Evolutionary conservation across 2,113 vertebrate genomes (phyloP).

Genomic region (Carollia perspicillata): DNA sequence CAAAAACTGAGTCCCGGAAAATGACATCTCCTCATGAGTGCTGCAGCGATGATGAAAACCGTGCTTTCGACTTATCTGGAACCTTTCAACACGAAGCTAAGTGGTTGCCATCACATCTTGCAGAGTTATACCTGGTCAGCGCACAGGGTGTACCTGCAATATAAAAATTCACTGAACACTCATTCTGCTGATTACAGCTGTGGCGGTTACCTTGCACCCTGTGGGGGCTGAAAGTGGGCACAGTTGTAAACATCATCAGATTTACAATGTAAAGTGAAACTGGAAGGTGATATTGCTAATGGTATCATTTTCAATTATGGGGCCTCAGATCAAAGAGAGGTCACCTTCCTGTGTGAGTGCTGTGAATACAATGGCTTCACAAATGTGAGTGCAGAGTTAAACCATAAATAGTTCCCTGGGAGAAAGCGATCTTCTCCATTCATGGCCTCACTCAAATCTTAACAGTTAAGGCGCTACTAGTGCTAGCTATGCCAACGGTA

Average conservation of each 20-base stretch:
- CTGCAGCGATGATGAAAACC: not conserved
- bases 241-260: not conserved
- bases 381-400: not conserved
- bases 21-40: not conserved
- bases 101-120: not conserved
- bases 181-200: not conserved
- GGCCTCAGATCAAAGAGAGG: not conserved
- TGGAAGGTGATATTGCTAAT: not conserved
- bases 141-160: not conserved
- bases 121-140: not conserved
- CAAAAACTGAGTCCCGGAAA: not conserved
- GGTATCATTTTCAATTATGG: conserved; percentile 16
- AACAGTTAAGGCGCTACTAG: not conserved
- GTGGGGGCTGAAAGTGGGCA: not conserved
- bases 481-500: not conserved
- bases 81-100: not conserved
- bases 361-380: not conserved
- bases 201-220: not conserved
- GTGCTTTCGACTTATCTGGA: not conserved
- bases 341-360: not conserved
- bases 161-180: not conserved
- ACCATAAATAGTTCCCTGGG: not conserved
- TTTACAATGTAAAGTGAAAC: conserved; percentile 8
- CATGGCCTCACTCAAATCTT: not conserved
- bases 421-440: not conserved